phyloP scores from a whole-genome alignment of 2,888 invertebrate species.

The Oscheius myriophilus region DNA sequence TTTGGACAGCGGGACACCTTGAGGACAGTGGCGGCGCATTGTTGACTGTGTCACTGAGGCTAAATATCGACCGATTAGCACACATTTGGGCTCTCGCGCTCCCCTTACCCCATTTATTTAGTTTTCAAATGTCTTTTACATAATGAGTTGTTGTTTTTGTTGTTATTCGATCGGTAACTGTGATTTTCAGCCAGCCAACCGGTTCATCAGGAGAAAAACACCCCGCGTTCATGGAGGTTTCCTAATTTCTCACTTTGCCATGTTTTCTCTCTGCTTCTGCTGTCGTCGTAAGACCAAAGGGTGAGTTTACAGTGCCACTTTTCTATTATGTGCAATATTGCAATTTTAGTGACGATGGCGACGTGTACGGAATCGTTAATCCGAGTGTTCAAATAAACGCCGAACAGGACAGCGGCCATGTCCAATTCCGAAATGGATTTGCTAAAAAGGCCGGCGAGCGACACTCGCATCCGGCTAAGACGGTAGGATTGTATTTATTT shows the following conservation, averaged over 20 bases:
- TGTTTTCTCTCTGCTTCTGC: conserved; percentile 22
- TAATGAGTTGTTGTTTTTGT: background rate
- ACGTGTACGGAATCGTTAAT: conserved; percentile 31
- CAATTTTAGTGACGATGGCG: conserved; percentile 23
- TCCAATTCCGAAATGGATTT: conserved; percentile 27
- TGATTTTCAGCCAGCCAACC: background rate
- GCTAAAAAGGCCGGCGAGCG: conserved; percentile 33
- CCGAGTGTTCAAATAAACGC: conserved; percentile 19
- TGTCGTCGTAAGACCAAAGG: conserved; percentile 12
- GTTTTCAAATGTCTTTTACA: background rate
- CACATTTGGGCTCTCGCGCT: conserved; percentile 10
- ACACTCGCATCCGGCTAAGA: conserved; percentile 41
- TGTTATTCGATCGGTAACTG: background rate
- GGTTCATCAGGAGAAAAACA: too few species aligned
- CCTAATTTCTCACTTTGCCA: background rate
- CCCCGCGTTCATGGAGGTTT: too few species aligned
- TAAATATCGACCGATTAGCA: conserved; percentile 27
- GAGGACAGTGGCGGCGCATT: conserved; percentile 22
- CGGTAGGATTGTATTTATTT: conserved; percentile 13
- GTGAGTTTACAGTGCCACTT: background rate
- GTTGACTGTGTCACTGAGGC: conserved; percentile 28
- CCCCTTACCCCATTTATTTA: background rate
- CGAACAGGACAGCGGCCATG: conserved; percentile 4
- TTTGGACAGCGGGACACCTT: too few species aligned
- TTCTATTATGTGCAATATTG: too few species aligned